Base-by-base conservation (phyloP, 2,797 vertebrate genomes). In the Alauda arvensis region DNA sequence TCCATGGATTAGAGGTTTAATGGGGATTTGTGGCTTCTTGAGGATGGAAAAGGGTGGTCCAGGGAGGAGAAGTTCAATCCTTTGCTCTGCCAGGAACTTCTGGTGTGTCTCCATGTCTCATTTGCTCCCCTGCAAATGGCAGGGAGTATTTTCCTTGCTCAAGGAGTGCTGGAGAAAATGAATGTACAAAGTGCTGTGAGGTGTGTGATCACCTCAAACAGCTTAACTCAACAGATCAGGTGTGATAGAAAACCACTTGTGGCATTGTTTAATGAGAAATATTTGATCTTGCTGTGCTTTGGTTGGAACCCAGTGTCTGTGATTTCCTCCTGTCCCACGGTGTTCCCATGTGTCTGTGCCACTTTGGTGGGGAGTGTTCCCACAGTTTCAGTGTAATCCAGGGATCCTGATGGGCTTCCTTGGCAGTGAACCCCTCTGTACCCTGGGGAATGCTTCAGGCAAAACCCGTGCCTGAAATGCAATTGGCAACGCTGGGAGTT, bases 301-400 rank as follows among this genome's bases (percentile, higher is more conserved):
- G 63, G 18, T 87, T 49, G 21, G 37, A 31, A 56, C 48, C 12
- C 13, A 18, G 4, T 33, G 15, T 33, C 49, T 76, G 56, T 56
- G 67, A 45, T 42, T 76, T 3, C 33, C 67, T 56, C 48, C 60
- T 28, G 8, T 48, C 24, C 57, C 0, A 0, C 7, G 45, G 29
- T 37, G 34, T 25, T 61, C 40, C 13, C 48, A 12, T 4, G 8
- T 25, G 63, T 80, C 63, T 1, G 0, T 33, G 18, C n/a, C 16
- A 2, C 0, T 0, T 2, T 25, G 39, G 33, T 29, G 34, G 18
- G 8, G 28, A 65, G 12, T 8, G 1, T n/a, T 91, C 69, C 49
- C 24, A 18, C 21, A 56, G 39, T n/a, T 90, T 72, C 33, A 6
- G 49, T 12, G 3, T 11, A 5, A 60, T 31, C 42, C 53, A 34